Evolutionary conservation across 2,113 vertebrate species (phyloP).

Genomic region (Glareola pratincola): DNA sequence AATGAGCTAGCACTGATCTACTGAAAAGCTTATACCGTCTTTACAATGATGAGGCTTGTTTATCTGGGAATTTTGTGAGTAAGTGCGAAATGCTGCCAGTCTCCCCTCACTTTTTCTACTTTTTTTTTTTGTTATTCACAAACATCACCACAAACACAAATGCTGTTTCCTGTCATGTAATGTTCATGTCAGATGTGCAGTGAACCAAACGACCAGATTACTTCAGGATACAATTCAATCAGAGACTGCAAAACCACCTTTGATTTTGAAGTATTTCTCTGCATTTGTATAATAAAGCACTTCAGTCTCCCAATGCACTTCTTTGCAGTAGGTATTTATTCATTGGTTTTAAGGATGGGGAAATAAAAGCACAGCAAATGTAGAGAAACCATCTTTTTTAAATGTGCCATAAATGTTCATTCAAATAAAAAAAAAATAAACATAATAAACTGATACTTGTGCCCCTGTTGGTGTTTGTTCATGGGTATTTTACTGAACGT

Average conservation of each 20-base stretch:
- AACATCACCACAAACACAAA: neutral
- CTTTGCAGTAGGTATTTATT: neutral
- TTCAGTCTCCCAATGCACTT: neutral
- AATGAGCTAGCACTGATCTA: neutral
- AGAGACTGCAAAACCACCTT: neutral
- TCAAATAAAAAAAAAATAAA: neutral
- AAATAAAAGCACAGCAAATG: conserved; percentile 20
- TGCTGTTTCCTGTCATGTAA: neutral
- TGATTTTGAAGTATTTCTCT: conserved; percentile 9
- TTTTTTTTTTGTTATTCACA: neutral
- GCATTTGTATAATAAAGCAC: conserved; percentile 24
- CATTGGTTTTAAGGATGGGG: neutral
- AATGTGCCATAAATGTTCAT: neutral
- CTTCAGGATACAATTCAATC: neutral
- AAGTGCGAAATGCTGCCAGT: neutral
- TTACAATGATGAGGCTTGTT: neutral
- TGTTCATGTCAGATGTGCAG: neutral
- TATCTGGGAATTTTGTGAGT: neutral
- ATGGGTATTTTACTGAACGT: neutral
- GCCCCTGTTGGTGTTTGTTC: neutral
- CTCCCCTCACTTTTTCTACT: neutral
- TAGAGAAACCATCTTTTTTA: neutral
- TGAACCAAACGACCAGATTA: neutral
- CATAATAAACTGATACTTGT: neutral
- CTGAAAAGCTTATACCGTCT: neutral